Base-by-base conservation (phyloP, 2,113 vertebrate genomes). In the Hemiprocne comata region DNA sequence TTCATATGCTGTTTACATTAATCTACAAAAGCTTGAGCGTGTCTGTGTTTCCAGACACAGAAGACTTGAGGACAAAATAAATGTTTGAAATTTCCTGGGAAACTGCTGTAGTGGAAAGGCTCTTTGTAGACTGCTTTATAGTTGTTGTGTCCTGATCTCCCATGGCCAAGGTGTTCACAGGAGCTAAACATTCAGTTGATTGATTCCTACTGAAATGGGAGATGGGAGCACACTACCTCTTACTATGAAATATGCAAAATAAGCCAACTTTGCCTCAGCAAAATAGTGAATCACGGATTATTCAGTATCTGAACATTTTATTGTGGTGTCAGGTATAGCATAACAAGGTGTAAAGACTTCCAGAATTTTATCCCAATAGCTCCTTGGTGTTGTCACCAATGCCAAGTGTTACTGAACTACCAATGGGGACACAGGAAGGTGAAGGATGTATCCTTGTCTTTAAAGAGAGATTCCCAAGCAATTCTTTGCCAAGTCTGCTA, bases 41-140 rank as follows among this genome's bases (percentile, higher is more conserved):
- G 88, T 85, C 95, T 96, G 48, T 54, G n/a, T 89, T 82, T 94
- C 76, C 86, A 94, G 90, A 90, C 88, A 69, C 54, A 72, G 69
- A 81, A 9, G 40, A 58, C 88, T 79, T 13, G 29, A 71, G 87
- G 86, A 94, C 53, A 57, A 78, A 88, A 81, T 55, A 61, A 54
- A 66, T 25, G 11, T 40, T 92, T 62, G 61, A 10, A 78, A 75
- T 38, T 42, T 89, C 65, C 80, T 70, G 77, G 86, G 66, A 89
- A 93, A 72, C 46, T 10, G 6, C 36, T 72, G 17, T n/a, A 19
- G 12, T 34, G 71, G 66, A 34, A 76, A 73, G 34, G 11, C 84
- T 13, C 34, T 90, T 54, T 69, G 50, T 26, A 82, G 65, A 10
- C 4, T 12, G 15, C 0, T 1, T 2, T 77, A 70, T 29, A 21